Conservation (phyloP, 1,140 invertebrate species). For the Acromyrmex echinatior region DNA sequence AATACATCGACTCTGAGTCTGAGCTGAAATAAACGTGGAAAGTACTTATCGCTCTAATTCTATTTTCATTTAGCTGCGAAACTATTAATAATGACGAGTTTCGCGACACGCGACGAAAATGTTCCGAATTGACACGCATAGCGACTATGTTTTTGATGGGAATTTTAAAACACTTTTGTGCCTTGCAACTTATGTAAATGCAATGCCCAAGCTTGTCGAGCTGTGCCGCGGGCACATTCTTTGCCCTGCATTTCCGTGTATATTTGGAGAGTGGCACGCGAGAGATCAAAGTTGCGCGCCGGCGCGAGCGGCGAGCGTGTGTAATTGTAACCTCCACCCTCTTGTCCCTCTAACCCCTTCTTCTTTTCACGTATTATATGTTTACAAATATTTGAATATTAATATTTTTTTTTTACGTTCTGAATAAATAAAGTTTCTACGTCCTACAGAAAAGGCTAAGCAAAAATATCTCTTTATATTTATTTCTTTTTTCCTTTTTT, state of each 20-base stretch:
- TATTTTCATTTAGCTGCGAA: neutral
- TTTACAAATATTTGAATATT: neutral
- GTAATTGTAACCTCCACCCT: neutral
- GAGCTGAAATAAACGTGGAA: neutral
- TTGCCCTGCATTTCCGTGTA: constrained; percentile 8
- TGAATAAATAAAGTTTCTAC: neutral
- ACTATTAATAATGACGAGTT: constrained; percentile 14
- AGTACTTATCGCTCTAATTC: neutral
- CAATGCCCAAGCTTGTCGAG: neutral
- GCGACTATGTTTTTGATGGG: neutral
- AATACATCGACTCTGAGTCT: no score
- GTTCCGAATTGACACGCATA: neutral
- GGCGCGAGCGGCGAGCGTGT: neutral
- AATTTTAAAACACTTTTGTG: neutral
- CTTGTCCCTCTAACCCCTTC: neutral
- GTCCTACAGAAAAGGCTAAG: neutral
- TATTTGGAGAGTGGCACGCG: constrained; percentile 5
- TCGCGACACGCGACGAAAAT: neutral
- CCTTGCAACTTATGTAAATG: neutral
- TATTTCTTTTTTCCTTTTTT: neutral
- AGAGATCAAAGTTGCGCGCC: neutral
- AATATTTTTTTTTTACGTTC: neutral
- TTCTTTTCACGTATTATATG: neutral
- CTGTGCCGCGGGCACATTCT: neutral
- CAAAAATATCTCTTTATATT: neutral